Conservation (phyloP, 2,888 invertebrate genomes). For the Anticlea derivata region DNA sequence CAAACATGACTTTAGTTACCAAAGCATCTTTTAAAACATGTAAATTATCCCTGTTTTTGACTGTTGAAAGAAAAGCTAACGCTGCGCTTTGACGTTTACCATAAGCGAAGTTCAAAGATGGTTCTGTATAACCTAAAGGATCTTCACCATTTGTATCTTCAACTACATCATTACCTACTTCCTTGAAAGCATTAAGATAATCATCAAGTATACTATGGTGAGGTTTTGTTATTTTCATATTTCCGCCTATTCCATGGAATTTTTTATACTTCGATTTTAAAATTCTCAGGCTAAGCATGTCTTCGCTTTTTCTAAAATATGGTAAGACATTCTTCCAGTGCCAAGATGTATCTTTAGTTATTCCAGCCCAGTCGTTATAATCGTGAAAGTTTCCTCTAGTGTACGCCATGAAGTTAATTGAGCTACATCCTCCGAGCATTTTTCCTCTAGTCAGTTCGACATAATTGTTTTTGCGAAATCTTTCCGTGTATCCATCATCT, state of each 20-base stretch:
- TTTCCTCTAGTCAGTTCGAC: constrained; percentile 44
- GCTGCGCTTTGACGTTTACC: constrained; percentile 74
- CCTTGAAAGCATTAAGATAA: constrained; percentile 58
- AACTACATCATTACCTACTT: constrained; percentile 61
- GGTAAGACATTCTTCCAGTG: constrained; percentile 44
- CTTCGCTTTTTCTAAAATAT: constrained; percentile 24
- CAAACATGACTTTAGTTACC: constrained; percentile 76
- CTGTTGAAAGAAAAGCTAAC: constrained; percentile 3
- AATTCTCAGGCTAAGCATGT: constrained; percentile 3
- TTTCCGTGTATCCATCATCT: constrained; percentile 30
- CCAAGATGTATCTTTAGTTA: constrained; percentile 45
- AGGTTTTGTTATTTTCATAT: constrained; percentile 55
- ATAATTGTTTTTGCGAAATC: constrained; percentile 24
- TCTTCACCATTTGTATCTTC: constrained; percentile 24
- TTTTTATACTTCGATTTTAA: constrained; percentile 13
- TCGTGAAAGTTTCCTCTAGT: constrained; percentile 49
- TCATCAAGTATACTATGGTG: constrained; percentile 29
- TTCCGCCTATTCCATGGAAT: constrained; percentile 63
- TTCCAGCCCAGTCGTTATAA: constrained; percentile 47
- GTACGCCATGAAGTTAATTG: constrained; percentile 49
- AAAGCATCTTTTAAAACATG: constrained; percentile 66
- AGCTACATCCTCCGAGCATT: constrained; percentile 55
- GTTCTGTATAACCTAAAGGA: constrained; percentile 64
- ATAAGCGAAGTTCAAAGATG: constrained; percentile 65
- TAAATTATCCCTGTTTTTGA: constrained; percentile 49